Percentiles rank a stretch among this genome's conserved stretches.
These are phyloP conservation scores for Silurus meridionalis DNA, from an alignment of 2,113 vertebrate species.

Conservation along the genomic window DNA sequence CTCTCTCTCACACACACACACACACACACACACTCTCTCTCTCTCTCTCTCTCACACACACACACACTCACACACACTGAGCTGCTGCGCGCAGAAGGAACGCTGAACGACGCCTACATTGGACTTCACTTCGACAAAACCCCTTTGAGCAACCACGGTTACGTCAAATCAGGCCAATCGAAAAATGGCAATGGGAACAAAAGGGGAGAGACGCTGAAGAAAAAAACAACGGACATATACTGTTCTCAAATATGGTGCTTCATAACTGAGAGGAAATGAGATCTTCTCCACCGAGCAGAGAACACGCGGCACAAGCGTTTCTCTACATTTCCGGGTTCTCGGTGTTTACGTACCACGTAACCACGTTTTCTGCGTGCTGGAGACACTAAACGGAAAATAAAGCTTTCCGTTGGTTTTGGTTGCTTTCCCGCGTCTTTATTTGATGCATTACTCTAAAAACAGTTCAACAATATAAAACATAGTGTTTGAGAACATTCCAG, in stretches of 20 bases:
- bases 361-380: background rate
- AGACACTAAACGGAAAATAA: background rate
- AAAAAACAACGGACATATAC: no score
- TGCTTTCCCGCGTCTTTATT: background rate
- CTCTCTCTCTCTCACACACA: background rate
- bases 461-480: background rate
- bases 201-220: background rate
- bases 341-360: slow-evolving; percentile 39
- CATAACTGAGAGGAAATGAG: background rate
- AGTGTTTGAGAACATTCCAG: background rate
- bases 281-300: background rate
- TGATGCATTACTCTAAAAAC: no score
- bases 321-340: slow-evolving; percentile 40
- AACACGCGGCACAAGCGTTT: background rate
- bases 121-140: slow-evolving; percentile 37
- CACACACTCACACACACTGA: slow-evolving; percentile 1
- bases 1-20: background rate
- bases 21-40: background rate
- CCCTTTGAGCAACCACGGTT: slow-evolving; percentile 34
- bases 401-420: background rate
- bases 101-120: slow-evolving; percentile 44
- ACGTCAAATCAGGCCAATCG: background rate
- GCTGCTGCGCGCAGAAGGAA: background rate
- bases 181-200: background rate
- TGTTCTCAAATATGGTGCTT: background rate